Conservation (phyloP, 30 jellyfish, hydroid and myxozoan species). For the Cassiopea andromeda region DNA sequence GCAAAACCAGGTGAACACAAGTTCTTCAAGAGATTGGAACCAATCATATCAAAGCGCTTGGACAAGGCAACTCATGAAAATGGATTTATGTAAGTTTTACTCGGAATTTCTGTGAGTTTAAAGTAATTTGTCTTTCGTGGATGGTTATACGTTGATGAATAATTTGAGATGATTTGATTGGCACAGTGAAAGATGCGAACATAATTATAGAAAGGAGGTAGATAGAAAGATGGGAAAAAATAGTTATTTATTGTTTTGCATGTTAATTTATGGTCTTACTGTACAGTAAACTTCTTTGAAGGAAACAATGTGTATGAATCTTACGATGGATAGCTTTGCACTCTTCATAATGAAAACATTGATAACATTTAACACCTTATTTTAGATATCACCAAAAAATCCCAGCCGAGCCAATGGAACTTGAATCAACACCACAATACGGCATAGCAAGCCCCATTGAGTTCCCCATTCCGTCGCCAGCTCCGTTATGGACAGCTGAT, state of each 20-base stretch:
- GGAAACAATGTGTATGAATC: no score
- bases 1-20: constrained; percentile 99
- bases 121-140: no score
- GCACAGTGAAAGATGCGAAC: no score
- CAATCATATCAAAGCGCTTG: constrained; percentile 79
- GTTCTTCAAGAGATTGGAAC: constrained; percentile 91
- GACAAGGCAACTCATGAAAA: constrained; percentile 85
- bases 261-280: no score
- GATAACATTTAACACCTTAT: background rate
- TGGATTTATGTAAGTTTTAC: constrained; percentile 46
- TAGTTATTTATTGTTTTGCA: no score
- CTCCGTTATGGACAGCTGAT: constrained; percentile 90
- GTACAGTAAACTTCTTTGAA: no score
- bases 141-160: no score
- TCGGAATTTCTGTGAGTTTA: background rate
- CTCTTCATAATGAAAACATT: background rate
- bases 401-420: constrained; percentile 93
- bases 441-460: constrained; percentile 98
- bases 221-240: no score
- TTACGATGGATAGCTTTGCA: no score
- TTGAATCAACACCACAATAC: constrained; percentile 83
- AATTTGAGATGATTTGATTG: no score
- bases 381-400: constrained; percentile 92
- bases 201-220: no score
- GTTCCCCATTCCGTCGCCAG: constrained; percentile 87